Conservation (phyloP, 2,797 vertebrate genomes). For the Syndactyla subalaris region DNA sequence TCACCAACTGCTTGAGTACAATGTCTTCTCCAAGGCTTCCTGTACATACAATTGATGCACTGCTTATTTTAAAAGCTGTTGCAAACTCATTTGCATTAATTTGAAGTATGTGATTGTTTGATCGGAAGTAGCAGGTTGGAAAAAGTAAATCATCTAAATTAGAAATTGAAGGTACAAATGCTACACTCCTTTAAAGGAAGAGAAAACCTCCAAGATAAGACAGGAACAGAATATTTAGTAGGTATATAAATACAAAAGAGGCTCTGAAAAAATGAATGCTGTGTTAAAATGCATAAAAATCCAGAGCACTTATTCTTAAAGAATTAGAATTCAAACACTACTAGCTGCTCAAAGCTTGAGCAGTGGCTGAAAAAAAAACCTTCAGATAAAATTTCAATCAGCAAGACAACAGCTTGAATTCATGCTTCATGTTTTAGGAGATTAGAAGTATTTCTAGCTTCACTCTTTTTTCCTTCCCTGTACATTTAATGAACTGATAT, state of each 20-base stretch:
- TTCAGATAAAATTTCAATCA: conserved; percentile 22
- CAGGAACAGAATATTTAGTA: background rate
- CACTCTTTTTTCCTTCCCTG: background rate
- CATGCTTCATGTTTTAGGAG: background rate
- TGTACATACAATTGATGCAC: background rate
- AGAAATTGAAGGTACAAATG: background rate
- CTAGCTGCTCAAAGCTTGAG: background rate
- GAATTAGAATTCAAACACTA: background rate
- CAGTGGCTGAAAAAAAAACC: background rate
- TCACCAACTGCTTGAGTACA: background rate
- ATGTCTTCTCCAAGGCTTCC: background rate
- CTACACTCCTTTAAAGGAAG: background rate
- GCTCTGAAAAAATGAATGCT: background rate
- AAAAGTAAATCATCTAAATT: background rate
- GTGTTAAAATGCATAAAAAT: background rate
- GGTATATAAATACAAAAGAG: background rate
- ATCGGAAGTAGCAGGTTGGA: background rate
- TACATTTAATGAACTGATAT: background rate
- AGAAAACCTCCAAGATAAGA: background rate
- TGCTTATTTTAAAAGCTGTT: background rate
- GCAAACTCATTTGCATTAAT: background rate
- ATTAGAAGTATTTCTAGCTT: background rate
- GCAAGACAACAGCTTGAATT: background rate
- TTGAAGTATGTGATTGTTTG: background rate
- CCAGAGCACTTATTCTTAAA: background rate